phyloP scores from a whole-genome alignment of 1,140 invertebrate species.

The Brachionus koreanus region DNA sequence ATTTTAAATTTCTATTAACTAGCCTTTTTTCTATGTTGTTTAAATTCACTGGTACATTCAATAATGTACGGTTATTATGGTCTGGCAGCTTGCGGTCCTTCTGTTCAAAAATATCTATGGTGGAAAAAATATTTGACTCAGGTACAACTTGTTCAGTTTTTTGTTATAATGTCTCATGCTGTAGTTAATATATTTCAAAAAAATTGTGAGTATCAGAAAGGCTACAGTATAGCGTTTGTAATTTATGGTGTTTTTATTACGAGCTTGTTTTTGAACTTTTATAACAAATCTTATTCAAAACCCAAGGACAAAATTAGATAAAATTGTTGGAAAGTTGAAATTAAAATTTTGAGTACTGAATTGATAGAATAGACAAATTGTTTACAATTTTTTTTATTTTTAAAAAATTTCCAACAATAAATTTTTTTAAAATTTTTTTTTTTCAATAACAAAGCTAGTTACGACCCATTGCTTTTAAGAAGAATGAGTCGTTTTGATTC shows the following conservation, averaged over 20 bases:
- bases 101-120: conserved; percentile 58
- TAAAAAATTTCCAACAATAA: too few relatives aligned
- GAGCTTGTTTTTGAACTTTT: conserved; percentile 35
- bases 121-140: conserved; percentile 59
- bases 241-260: conserved; percentile 37
- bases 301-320: background rate
- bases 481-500: too few relatives aligned
- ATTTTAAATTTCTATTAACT: background rate
- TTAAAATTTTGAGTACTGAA: background rate
- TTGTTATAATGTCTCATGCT: conserved; percentile 39
- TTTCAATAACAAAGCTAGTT: too few relatives aligned
- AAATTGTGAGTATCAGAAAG: conserved; percentile 33
- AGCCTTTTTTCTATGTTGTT: conserved; percentile 50
- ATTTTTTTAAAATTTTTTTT: too few relatives aligned
- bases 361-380: too few relatives aligned
- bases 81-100: conserved; percentile 63
- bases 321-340: background rate
- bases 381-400: background rate
- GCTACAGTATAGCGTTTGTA: conserved; percentile 37
- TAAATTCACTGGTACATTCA: conserved; percentile 72
- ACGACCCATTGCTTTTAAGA: too few relatives aligned
- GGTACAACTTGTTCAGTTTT: conserved; percentile 50
- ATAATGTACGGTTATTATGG: conserved; percentile 76
- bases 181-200: conserved; percentile 24
- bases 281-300: conserved; percentile 32